Conservation (phyloP, 2,888 invertebrate genomes). For the Macaria notata region DNA sequence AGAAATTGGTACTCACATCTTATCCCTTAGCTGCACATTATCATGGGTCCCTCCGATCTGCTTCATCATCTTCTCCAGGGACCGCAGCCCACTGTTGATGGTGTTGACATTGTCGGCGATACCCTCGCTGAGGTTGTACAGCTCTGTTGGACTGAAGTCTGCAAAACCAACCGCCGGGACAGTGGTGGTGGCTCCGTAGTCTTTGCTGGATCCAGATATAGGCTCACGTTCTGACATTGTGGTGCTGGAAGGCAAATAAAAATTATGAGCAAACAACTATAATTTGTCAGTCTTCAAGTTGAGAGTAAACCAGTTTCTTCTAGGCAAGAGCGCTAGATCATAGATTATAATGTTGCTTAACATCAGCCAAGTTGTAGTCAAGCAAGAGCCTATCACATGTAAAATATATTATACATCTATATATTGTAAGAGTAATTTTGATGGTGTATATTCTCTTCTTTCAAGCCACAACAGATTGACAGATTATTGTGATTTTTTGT, state of each 20-base stretch:
- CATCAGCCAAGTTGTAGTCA: too few species aligned
- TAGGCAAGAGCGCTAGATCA: too few species aligned
- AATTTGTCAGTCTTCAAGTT: too few species aligned
- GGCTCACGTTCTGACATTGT: conserved; percentile 70
- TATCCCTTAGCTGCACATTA: conserved; percentile 80
- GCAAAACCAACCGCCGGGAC: conserved; percentile 87
- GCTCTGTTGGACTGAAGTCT: conserved; percentile 88
- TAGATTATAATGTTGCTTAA: too few species aligned
- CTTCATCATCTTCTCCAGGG: conserved; percentile 88
- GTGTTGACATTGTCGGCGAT: conserved; percentile 91
- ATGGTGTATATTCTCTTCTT: too few species aligned
- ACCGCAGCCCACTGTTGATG: conserved; percentile 87
- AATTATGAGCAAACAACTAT: too few species aligned
- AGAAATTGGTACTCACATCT: conserved; percentile 48
- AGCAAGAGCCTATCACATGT: too few species aligned
- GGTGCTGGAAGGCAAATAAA: conserved; percentile 16
- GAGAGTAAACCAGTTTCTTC: too few species aligned
- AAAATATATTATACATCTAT: too few species aligned
- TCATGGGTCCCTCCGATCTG: conserved; percentile 89
- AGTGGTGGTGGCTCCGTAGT: conserved; percentile 72
- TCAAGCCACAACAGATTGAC: too few species aligned
- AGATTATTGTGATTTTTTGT: too few species aligned
- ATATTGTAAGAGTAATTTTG: too few species aligned
- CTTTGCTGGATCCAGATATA: conserved; percentile 64
- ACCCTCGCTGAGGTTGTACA: conserved; percentile 90